Conservation (phyloP, 2,888 invertebrate species). For the Plebejus anna region DNA sequence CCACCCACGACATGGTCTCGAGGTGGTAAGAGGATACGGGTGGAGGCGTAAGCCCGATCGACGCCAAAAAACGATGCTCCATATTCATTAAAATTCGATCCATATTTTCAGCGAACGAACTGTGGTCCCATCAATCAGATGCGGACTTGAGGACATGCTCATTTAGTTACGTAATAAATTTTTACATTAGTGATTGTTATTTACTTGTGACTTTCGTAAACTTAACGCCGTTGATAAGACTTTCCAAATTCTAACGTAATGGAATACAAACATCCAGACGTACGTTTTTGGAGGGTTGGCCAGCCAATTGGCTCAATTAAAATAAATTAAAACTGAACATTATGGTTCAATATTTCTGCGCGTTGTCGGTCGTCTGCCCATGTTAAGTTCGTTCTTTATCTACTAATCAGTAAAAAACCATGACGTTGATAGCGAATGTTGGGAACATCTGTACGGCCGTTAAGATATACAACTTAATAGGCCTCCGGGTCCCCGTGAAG, state of each 20-base stretch:
- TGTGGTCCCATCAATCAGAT: neutral
- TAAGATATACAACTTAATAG: conserved; percentile 15
- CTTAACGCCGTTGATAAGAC: too few relatives aligned
- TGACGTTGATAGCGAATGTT: conserved; percentile 8
- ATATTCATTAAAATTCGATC: neutral
- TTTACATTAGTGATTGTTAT: neutral
- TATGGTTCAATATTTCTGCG: too few relatives aligned
- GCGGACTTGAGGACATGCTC: neutral
- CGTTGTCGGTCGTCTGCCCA: neutral
- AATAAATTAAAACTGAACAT: too few relatives aligned
- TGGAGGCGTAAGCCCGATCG: neutral
- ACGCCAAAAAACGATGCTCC: neutral
- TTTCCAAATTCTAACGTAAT: too few relatives aligned
- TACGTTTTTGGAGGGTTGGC: too few relatives aligned
- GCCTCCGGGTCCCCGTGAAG: conserved; percentile 16
- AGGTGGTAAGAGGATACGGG: neutral
- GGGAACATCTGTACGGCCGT: conserved; percentile 24
- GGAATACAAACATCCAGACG: too few relatives aligned
- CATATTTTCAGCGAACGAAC: neutral
- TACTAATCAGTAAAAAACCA: neutral
- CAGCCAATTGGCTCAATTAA: too few relatives aligned
- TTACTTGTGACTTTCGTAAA: neutral
- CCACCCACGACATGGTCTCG: neutral
- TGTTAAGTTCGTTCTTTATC: neutral
- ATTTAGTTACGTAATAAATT: neutral